Base-by-base conservation (phyloP, 2,888 invertebrate genomes). In the Augiades crinisus region DNA sequence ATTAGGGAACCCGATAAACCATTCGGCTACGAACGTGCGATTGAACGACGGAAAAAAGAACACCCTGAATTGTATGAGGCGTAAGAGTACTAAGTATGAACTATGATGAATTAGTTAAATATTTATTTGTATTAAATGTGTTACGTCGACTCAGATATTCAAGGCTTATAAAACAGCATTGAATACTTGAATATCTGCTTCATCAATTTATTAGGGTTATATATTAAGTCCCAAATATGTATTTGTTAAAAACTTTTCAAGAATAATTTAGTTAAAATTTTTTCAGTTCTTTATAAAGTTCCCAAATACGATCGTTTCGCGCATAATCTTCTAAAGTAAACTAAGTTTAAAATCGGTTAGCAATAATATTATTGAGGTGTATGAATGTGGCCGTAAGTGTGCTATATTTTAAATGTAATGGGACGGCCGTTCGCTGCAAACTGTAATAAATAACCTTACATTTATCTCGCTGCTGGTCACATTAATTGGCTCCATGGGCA, bases 341-440 rank as follows among this genome's bases (percentile, higher is more conserved):
- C 16, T 24, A 8, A 16, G 30, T 31, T 51, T 53, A 45, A 46
- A 60, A 60, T 63, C 66, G 63, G 64, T 70, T 60, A 61, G 61
- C 67, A 68, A 66, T 71, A 70, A 70, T 63, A 73, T 64, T 65
- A 62, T 64, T 63, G 61, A 72, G 68, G 64, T 64, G 63, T 61
- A 66, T 63, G 62, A 59, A 60, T 63, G 58, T 59, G 53, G 60
- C 72, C 72, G 72, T 64, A 69, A 80, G 77, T 71, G 72, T 72
- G 78, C 78, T 71, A 80, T 81, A 80, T 80, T 82, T 84, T 78
- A 79, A 78, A 75, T 68, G 75, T 79, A 83, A 83, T 80, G 77
- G 77, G 67, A 61, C 71, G 75, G 78, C 71, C 70, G 74, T 70
- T 75, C 64, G 71, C 68, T 63, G 67, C 68, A 72, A 75, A 77